Conservation (phyloP, 2,113 vertebrate species). For the Bagarius yarrelli region DNA sequence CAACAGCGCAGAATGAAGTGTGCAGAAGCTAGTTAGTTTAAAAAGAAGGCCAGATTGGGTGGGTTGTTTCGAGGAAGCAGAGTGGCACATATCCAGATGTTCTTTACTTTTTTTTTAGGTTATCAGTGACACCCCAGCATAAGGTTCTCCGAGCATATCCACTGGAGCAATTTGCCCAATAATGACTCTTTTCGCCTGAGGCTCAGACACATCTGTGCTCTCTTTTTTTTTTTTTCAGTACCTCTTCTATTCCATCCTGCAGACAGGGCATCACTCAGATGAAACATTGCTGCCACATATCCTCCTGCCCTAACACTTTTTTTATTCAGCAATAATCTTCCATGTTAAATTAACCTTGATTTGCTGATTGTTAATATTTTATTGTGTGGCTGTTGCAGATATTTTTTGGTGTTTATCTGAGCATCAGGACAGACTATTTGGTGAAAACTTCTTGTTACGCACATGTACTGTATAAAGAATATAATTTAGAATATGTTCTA, state of each 20-base stretch:
- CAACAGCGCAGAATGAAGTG: constrained; percentile 63
- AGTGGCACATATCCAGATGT: constrained; percentile 72
- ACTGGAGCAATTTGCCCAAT: constrained; percentile 71
- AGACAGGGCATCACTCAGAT: constrained; percentile 24
- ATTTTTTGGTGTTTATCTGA: neutral
- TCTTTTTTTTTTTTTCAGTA: constrained; percentile 20
- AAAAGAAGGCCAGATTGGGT: constrained; percentile 59
- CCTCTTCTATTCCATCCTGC: constrained; percentile 9
- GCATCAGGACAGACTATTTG: neutral
- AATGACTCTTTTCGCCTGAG: constrained; percentile 75
- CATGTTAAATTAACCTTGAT: neutral
- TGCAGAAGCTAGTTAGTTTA: constrained; percentile 71
- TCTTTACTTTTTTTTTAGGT: constrained; percentile 64
- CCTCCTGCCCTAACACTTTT: constrained; percentile 11
- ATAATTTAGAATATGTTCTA: too few relatives aligned
- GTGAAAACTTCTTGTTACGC: too few relatives aligned
- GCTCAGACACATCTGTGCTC: constrained; percentile 71
- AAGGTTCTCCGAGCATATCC: constrained; percentile 66
- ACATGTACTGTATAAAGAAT: too few relatives aligned
- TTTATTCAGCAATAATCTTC: constrained; percentile 9
- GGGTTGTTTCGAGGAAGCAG: constrained; percentile 72
- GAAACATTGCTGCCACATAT: constrained; percentile 35
- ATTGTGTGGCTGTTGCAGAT: neutral
- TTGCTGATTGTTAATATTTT: neutral
- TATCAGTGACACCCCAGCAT: constrained; percentile 61